Evolutionary conservation across 2,888 invertebrate genomes (phyloP).

Genomic region (Hydrotaea cyrtoneurina): DNA sequence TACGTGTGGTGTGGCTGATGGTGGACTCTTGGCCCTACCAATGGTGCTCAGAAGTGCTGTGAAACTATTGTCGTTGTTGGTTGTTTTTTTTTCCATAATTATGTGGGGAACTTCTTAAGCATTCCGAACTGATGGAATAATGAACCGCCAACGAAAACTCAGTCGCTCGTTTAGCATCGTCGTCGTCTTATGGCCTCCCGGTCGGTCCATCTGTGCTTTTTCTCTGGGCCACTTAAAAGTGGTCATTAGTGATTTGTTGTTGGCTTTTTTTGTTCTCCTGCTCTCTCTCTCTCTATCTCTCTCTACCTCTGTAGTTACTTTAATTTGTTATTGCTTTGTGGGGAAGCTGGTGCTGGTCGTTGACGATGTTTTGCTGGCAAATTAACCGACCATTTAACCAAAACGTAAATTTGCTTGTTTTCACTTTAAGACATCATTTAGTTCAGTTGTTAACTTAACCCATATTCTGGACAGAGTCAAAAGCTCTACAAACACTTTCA

Average conservation of each 20-base stretch:
- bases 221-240: neutral
- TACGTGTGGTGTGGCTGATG: no score
- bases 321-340: no score
- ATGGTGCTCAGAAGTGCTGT: no score
- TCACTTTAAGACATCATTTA: conserved; percentile 11
- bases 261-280: neutral
- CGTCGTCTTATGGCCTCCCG: neutral
- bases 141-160: no score
- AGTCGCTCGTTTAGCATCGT: no score
- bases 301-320: neutral
- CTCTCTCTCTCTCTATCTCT: neutral
- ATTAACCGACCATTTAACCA: neutral
- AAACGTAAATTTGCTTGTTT: neutral
- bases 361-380: neutral
- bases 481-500: no score
- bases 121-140: no score
- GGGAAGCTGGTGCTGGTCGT: no score
- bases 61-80: no score
- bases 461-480: neutral
- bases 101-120: no score
- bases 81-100: no score
- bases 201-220: neutral
- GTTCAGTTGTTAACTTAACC: neutral
- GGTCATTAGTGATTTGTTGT: conserved; percentile 6
- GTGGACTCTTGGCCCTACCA: no score